Evolutionary conservation across 2,888 invertebrate genomes (phyloP), one percentile per base, ranked within the genome.

Genomic region (Thyatira batis): DNA sequence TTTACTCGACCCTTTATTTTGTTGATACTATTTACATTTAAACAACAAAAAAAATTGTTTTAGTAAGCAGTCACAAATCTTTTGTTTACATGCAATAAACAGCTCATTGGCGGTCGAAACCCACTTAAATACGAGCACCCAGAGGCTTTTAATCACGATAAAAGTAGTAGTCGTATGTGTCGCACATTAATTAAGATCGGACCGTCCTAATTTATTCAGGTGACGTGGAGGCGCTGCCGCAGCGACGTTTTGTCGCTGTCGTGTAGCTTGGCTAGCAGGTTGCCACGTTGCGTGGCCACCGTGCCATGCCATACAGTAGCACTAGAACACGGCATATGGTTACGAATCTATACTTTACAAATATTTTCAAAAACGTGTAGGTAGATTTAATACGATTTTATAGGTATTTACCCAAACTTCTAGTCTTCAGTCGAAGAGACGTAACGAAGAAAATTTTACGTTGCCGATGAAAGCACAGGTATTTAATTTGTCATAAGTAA

Each of bases 171-270:
- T 67, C 63, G 71, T 66, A 73, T 79, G 72, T 76, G 78, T 80
- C 72, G 76, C 76, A 79, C 86, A 85, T 87, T 86, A 85, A 88
- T 88, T 87, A 87, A 74, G 73, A 73, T 78, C 72, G 83, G 82
- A 82, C 83, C 79, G 74, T 76, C 78, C 82, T 87, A 84, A 86
- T 86, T 87, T 87, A 87, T 86, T 85, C 85, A 86, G 78, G 85
- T 85, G 87, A 83, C 85, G 74, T 72, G 78, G 71, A 76, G 64
- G 68, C 66, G 72, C 67, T 67, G 62, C 56, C 55, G 66, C 63
- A 58, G 70, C 72, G 71, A 73, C 73, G 66, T 73, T 74, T 71
- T 67, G 75, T 72, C 69, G 76, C 63, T 73, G 75, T 70, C 60
- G 67, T 54, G 60, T 68, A 62, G 72, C 65, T 67, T 60, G 57